A percentile compares a stretch with the other conserved stretches of the same genome.
phyloP scores from a whole-genome alignment of 1,140 invertebrate genomes.

The Bombus impatiens region DNA sequence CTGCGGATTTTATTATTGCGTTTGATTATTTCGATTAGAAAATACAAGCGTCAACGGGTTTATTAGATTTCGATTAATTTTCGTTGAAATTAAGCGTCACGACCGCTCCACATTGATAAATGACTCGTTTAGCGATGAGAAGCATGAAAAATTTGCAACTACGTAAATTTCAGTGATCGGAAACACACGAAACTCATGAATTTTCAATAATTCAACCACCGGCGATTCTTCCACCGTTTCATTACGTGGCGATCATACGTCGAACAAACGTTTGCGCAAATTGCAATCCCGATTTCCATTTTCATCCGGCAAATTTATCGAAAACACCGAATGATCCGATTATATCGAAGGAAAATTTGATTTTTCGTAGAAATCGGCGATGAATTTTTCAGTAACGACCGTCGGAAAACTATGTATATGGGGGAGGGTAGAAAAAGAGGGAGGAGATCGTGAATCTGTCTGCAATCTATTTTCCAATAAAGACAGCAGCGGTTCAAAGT shows the following conservation, averaged over 20 bases:
- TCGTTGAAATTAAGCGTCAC: no score
- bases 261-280: background rate
- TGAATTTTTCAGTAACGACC: constrained; percentile 21
- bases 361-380: background rate
- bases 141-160: no score
- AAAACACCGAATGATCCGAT: background rate
- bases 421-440: background rate
- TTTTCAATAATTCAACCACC: background rate
- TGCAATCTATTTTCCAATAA: constrained; percentile 41
- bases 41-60: no score
- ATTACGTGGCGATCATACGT: background rate
- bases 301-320: no score
- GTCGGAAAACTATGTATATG: background rate
- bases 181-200: background rate
- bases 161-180: no score
- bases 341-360: no score
- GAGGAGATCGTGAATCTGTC: background rate
- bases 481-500: constrained; percentile 30
- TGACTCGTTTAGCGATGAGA: no score
- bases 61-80: no score
- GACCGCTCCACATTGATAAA: no score
- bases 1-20: no score
- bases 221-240: background rate
- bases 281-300: background rate
- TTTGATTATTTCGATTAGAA: no score